Evolutionary conservation across 1,140 invertebrate genomes (phyloP).

Genomic region (Trachymyrmex cornetzi): DNA sequence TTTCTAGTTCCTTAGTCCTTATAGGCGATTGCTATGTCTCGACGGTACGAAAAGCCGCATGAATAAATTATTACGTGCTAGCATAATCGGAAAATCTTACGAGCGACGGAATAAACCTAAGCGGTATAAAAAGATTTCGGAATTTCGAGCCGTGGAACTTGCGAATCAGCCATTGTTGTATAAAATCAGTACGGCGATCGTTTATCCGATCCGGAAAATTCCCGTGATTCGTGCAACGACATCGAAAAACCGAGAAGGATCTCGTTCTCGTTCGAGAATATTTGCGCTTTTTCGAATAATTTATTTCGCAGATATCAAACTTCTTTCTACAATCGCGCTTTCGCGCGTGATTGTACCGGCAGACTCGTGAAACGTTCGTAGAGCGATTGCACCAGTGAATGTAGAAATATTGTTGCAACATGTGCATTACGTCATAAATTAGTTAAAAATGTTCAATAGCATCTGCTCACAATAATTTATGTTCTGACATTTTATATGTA

Average conservation of each 20-base stretch:
- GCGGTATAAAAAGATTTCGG: slow-evolving; percentile 56
- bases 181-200: slow-evolving; percentile 39
- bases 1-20: slow-evolving; percentile 72
- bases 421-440: not conserved
- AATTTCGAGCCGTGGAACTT: slow-evolving; percentile 22
- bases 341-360: slow-evolving; percentile 56
- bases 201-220: slow-evolving; percentile 30
- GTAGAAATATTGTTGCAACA: not conserved
- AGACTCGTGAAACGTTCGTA: slow-evolving; percentile 45
- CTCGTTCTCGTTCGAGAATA: slow-evolving; percentile 14
- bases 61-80: slow-evolving; percentile 85
- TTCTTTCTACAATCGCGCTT: slow-evolving; percentile 52
- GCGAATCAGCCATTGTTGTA: slow-evolving; percentile 28
- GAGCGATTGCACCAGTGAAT: slow-evolving; percentile 44
- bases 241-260: slow-evolving; percentile 19
- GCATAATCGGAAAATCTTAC: slow-evolving; percentile 81
- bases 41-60: slow-evolving; percentile 76
- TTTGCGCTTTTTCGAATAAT: slow-evolving; percentile 20
- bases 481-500: too few relatives aligned
- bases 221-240: slow-evolving; percentile 15
- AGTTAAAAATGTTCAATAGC: not conserved
- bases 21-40: slow-evolving; percentile 70
- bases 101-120: slow-evolving; percentile 80
- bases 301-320: slow-evolving; percentile 31
- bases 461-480: not conserved